These are phyloP conservation scores for Tetranychus piercei DNA, from an alignment of 2,888 invertebrate genomes.

Conservation along the genomic window DNA sequence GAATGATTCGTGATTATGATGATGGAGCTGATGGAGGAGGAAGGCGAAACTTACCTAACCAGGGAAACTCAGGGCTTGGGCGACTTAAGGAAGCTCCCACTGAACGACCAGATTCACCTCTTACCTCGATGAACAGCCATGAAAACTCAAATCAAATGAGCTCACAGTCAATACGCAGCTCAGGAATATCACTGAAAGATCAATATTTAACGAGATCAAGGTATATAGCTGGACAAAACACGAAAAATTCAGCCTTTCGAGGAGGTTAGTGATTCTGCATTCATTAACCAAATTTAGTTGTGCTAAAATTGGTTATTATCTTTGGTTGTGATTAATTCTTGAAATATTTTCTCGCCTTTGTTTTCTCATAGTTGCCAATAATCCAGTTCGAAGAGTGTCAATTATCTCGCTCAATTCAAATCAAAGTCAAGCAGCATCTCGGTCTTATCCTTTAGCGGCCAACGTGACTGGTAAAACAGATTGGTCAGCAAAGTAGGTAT, in stretches of 20 bases:
- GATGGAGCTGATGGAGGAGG: not conserved
- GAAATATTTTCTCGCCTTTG: not conserved
- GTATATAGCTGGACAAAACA: slow-evolving; percentile 48
- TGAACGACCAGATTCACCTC: not conserved
- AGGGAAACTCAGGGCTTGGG: too few relatives aligned
- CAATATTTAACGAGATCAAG: slow-evolving; percentile 58
- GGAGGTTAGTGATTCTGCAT: not conserved
- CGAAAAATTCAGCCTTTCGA: slow-evolving; percentile 10
- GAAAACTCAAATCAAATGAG: not conserved
- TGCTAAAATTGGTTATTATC: not conserved
- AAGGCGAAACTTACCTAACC: too few relatives aligned
- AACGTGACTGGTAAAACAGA: not conserved
- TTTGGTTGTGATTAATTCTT: not conserved
- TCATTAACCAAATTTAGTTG: too few relatives aligned
- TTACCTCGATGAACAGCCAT: not conserved
- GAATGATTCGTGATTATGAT: not conserved
- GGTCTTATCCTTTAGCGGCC: not conserved
- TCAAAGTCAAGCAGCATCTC: not conserved
- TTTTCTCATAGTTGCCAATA: not conserved
- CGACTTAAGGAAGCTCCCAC: too few relatives aligned
- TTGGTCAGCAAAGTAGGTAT: not conserved
- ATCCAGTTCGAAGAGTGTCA: not conserved
- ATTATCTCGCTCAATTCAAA: not conserved
- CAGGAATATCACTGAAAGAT: slow-evolving; percentile 42
- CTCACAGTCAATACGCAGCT: not conserved